phyloP scores from a whole-genome alignment of 2,888 invertebrate genomes.

The Chrysopilus asiliformis region DNA sequence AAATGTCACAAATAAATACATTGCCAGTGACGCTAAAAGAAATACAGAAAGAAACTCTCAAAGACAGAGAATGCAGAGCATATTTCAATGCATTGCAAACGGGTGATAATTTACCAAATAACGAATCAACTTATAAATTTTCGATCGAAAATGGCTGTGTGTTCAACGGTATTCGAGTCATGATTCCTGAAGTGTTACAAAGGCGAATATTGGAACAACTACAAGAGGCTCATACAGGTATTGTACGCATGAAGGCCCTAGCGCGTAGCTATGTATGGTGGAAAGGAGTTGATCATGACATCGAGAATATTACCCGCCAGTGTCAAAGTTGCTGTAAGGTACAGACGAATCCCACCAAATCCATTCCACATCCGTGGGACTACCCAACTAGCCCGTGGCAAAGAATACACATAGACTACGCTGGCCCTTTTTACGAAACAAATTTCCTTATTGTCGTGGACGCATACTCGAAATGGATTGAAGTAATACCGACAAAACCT shows the following conservation, averaged over 20 bases:
- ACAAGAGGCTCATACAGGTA: conserved; percentile 14
- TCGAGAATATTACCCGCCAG: conserved; percentile 15
- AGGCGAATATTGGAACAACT: conserved; percentile 7
- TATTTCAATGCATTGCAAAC: neutral
- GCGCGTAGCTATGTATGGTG: conserved; percentile 17
- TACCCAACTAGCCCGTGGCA: conserved; percentile 15
- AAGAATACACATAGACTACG: conserved; percentile 17
- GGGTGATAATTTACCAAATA: neutral
- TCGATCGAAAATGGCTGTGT: neutral
- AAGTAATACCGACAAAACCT: too few species aligned
- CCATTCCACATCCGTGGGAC: conserved; percentile 13
- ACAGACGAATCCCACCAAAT: conserved; percentile 10
- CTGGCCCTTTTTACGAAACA: conserved; percentile 3
- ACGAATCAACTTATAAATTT: neutral
- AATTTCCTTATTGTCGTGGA: too few species aligned
- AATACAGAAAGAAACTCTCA: conserved; percentile 1
- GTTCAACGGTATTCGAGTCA: neutral
- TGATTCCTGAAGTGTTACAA: neutral
- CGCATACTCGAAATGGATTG: too few species aligned
- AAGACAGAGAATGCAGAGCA: neutral
- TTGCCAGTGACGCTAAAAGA: neutral
- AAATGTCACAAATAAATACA: neutral
- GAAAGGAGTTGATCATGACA: conserved; percentile 17
- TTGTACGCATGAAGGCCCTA: conserved; percentile 12
- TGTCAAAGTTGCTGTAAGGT: conserved; percentile 9